Conservation (phyloP, 2,888 invertebrate species). For the Idaea aversata region DNA sequence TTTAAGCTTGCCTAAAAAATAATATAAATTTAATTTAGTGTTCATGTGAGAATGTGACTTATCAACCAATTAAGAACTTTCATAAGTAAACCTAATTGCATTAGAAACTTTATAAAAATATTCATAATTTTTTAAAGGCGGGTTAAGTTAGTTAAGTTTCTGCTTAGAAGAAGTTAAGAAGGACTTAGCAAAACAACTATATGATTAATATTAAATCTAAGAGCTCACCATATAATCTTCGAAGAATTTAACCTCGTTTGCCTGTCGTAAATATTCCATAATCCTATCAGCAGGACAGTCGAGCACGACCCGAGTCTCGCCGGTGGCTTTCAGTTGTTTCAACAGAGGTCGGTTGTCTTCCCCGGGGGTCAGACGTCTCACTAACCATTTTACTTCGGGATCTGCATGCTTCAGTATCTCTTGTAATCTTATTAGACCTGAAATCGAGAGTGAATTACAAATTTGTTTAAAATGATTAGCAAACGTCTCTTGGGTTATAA, state of each 20-base stretch:
- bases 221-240: conserved; percentile 86
- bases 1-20: background rate
- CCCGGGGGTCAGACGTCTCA: conserved; percentile 81
- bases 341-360: conserved; percentile 83
- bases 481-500: background rate
- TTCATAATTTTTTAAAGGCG: background rate
- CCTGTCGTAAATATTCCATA: conserved; percentile 85
- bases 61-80: no score
- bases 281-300: conserved; percentile 87
- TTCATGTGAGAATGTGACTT: background rate
- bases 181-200: no score
- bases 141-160: no score
- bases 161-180: no score
- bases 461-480: background rate
- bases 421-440: conserved; percentile 87
- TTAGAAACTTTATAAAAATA: background rate
- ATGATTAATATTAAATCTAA: no score
- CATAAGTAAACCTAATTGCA: no score
- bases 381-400: conserved; percentile 84
- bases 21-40: background rate
- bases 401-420: conserved; percentile 88
- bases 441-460: conserved; percentile 8
- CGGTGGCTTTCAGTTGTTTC: conserved; percentile 86
- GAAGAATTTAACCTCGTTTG: conserved; percentile 90
- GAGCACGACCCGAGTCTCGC: conserved; percentile 86